phyloP scores from a whole-genome alignment of 2,888 invertebrate species.

The Calephelis perditalis region DNA sequence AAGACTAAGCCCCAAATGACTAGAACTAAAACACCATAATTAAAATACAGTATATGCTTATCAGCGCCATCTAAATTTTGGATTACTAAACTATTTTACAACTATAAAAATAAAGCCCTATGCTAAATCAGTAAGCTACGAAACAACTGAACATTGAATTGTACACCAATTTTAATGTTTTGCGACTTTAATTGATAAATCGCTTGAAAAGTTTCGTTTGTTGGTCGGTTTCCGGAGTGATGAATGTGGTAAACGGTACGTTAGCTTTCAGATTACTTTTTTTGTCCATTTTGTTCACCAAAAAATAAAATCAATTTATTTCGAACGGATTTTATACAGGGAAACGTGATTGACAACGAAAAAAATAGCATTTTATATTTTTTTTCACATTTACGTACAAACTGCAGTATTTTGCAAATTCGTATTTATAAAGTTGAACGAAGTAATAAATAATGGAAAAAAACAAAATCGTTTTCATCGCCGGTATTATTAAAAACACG shows the following conservation, averaged over 20 bases:
- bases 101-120: not conserved
- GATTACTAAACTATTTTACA: not conserved
- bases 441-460: too few species aligned
- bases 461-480: too few species aligned
- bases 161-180: constrained; percentile 5
- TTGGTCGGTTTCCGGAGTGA: constrained; percentile 7
- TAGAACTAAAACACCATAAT: too few species aligned
- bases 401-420: too few species aligned
- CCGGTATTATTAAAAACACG: too few species aligned
- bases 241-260: constrained; percentile 6
- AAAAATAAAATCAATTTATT: not conserved
- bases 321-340: not conserved
- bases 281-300: not conserved
- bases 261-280: constrained; percentile 7
- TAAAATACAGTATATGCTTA: too few species aligned
- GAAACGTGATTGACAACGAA: not conserved
- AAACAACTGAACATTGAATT: not conserved
- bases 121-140: not conserved
- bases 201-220: constrained; percentile 9
- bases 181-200: constrained; percentile 9
- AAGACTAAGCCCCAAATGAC: too few species aligned
- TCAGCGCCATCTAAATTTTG: not conserved
- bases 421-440: too few species aligned
- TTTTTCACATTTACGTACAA: not conserved
- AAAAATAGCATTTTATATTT: not conserved